Conservation (phyloP, 2,113 vertebrate genomes). For the human (Homo sapiens) region DNA sequence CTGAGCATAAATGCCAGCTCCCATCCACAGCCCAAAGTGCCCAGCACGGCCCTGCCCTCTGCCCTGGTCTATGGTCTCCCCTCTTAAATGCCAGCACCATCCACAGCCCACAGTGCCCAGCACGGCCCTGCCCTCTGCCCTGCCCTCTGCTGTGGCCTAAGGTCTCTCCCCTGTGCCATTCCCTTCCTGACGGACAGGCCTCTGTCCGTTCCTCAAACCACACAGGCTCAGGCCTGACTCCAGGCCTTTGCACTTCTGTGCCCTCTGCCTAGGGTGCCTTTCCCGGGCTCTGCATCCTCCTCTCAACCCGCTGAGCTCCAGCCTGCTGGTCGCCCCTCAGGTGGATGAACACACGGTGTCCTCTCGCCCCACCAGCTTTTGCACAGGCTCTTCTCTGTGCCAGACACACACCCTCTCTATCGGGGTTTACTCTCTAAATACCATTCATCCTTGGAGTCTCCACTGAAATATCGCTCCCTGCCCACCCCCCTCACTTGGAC, state of each 20-base stretch:
- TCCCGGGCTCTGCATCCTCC: neutral
- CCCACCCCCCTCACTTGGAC: neutral
- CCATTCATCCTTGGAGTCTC: neutral
- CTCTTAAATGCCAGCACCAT: too few species aligned
- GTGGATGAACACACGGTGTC: rapidly evolving
- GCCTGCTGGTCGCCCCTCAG: neutral
- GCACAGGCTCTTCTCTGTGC: neutral
- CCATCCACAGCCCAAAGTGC: neutral
- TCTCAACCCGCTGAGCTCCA: too few species aligned
- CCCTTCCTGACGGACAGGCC: neutral
- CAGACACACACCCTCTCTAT: neutral
- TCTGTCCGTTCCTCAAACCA: neutral
- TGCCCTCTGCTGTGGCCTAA: neutral
- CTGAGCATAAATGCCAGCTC: too few species aligned
- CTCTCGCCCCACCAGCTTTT: neutral
- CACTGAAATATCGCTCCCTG: too few species aligned
- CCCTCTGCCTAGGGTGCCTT: neutral
- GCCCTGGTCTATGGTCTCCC: neutral
- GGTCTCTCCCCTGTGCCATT: neutral
- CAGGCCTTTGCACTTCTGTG: too few species aligned
- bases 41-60: neutral
- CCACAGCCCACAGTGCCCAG: too few species aligned
- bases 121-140: too few species aligned
- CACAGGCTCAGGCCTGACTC: neutral
- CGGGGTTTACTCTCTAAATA: neutral